Evolutionary conservation across 2,888 invertebrate genomes (phyloP).

Genomic region (Andrena bicolor): DNA sequence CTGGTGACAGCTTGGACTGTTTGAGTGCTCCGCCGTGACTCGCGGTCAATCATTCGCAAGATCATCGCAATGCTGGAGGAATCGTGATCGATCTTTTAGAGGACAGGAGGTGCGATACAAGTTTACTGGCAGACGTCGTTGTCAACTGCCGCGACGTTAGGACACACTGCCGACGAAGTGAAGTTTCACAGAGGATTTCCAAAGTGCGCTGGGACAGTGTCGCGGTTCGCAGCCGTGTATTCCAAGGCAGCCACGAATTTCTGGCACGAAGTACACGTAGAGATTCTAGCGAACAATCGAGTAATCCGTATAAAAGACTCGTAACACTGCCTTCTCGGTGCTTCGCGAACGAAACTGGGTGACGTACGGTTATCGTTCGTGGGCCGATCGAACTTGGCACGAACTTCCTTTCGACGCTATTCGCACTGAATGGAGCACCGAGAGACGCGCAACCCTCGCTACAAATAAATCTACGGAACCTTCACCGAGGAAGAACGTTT

Average conservation of each 20-base stretch:
- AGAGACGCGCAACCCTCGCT: neutral
- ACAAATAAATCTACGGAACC: neutral
- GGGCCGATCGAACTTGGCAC: constrained; percentile 61
- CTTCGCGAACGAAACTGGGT: constrained; percentile 46
- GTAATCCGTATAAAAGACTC: constrained; percentile 33
- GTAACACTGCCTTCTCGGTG: constrained; percentile 21
- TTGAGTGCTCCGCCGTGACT: neutral
- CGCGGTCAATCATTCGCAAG: neutral
- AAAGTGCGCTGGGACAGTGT: neutral
- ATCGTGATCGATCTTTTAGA: neutral
- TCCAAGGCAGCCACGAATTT: neutral
- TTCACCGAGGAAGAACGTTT: neutral
- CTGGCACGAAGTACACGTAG: neutral
- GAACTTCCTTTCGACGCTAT: constrained; percentile 10
- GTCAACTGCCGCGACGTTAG: neutral
- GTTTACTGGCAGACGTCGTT: neutral
- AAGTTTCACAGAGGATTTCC: neutral
- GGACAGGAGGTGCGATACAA: neutral
- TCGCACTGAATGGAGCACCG: constrained; percentile 12
- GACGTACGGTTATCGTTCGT: constrained; percentile 53
- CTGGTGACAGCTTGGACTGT: neutral
- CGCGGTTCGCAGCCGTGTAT: neutral
- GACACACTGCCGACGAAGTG: neutral
- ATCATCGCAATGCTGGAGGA: neutral
- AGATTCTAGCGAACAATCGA: constrained; percentile 34